phyloP scores from a whole-genome alignment of 2,888 invertebrate genomes.

The Caradrina kadenii region DNA sequence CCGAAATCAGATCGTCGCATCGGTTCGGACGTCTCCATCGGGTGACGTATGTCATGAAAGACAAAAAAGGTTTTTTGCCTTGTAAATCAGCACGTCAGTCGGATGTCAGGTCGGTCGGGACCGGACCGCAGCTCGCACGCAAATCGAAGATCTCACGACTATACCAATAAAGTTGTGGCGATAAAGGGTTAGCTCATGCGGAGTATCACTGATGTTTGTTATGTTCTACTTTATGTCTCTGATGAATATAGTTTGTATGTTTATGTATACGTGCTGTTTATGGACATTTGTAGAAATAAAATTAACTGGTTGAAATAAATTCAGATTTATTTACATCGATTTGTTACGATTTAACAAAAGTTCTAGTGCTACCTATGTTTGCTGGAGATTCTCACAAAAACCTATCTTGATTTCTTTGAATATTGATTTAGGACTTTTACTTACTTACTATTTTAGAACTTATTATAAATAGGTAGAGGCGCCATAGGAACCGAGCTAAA shows the following conservation, averaged over 20 bases:
- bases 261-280: neutral
- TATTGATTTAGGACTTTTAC: too few species aligned
- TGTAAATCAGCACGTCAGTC: constrained; percentile 85
- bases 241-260: constrained; percentile 29
- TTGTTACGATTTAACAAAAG: too few species aligned
- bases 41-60: constrained; percentile 75
- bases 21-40: constrained; percentile 83
- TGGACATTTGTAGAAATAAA: constrained; percentile 5
- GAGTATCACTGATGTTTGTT: constrained; percentile 32
- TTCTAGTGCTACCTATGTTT: too few species aligned
- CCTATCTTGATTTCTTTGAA: too few species aligned
- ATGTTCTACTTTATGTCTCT: constrained; percentile 36
- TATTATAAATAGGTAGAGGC: too few species aligned
- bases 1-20: constrained; percentile 84
- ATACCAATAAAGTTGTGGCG: constrained; percentile 69
- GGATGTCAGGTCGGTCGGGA: constrained; percentile 61
- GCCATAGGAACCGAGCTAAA: neutral
- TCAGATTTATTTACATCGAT: too few species aligned
- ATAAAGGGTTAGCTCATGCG: constrained; percentile 51
- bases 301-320: neutral
- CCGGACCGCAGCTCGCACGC: constrained; percentile 68
- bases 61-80: constrained; percentile 83
- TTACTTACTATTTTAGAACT: too few species aligned
- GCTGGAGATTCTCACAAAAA: too few species aligned
- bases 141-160: constrained; percentile 75